phyloP scores from a whole-genome alignment of 1,140 invertebrate genomes.

The Lepidurus apus region DNA sequence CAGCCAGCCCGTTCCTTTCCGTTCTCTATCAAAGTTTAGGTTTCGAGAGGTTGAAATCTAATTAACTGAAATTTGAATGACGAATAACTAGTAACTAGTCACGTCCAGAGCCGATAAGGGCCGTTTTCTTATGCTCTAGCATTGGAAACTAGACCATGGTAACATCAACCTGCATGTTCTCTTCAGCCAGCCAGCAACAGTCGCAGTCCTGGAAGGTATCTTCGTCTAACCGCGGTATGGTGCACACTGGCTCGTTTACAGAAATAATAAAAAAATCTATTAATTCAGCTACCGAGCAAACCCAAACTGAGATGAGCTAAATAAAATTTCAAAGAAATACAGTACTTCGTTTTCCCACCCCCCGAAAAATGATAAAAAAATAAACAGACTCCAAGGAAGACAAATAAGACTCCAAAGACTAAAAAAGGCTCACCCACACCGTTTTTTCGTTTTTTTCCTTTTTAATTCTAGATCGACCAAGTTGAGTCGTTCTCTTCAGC shows the following conservation, averaged over 20 bases:
- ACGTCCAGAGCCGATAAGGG: too few species aligned
- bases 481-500: not conserved
- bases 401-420: not conserved
- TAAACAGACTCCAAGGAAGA: not conserved
- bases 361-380: not conserved
- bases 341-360: too few species aligned
- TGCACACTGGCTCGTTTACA: not conserved
- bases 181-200: too few species aligned
- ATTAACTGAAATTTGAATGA: too few species aligned
- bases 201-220: too few species aligned
- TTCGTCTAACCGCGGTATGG: not conserved
- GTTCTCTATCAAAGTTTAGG: too few species aligned
- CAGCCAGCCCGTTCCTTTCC: not conserved
- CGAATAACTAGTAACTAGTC: too few species aligned
- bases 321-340: too few species aligned
- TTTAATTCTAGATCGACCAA: slow-evolving; percentile 10
- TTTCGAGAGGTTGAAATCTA: too few species aligned
- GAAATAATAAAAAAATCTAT: not conserved
- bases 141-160: too few species aligned
- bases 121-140: too few species aligned
- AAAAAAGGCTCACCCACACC: not conserved
- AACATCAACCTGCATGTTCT: too few species aligned
- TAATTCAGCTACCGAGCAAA: not conserved
- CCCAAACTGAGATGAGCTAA: not conserved
- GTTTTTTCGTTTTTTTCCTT: not conserved